Percentiles rank a stretch among this genome's conserved stretches.
Evolutionary conservation across 2,797 vertebrate genomes (phyloP).

Genomic region (Simalia tracyae): DNA sequence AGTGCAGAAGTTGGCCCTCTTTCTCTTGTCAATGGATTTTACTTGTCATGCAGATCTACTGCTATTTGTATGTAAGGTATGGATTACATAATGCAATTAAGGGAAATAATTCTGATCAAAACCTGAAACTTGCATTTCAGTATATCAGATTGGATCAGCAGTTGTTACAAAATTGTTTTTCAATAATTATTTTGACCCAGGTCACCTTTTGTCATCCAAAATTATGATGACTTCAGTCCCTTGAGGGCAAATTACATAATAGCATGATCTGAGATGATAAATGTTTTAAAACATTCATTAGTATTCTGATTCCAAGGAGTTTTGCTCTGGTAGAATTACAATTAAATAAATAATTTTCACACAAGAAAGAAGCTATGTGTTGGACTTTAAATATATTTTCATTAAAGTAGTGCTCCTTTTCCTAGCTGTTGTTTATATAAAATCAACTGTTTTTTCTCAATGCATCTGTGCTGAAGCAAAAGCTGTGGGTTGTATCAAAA

Average conservation of each 20-base stretch:
- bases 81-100: not conserved
- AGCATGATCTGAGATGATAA: not conserved
- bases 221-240: not conserved
- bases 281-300: not conserved
- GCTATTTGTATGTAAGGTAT: constrained; percentile 97
- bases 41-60: constrained; percentile 98
- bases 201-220: not conserved
- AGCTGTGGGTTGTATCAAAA: not conserved
- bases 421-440: not conserved
- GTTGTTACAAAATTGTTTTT: not conserved
- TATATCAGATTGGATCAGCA: not conserved
- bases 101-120: not conserved
- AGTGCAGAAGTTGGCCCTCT: constrained; percentile 95
- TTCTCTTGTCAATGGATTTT: constrained; percentile 98
- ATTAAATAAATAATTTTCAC: not conserved
- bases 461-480: not conserved
- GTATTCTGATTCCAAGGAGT: not conserved
- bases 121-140: not conserved
- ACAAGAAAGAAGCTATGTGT: not conserved
- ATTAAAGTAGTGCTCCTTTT: not conserved
- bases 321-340: not conserved
- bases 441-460: not conserved
- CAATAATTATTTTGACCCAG: not conserved
- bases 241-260: not conserved
- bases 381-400: not conserved